A percentile compares a stretch with the other conserved stretches of the same genome.
phyloP scores from a whole-genome alignment of 2,797 vertebrate genomes.

The Trematomus bernacchii region DNA sequence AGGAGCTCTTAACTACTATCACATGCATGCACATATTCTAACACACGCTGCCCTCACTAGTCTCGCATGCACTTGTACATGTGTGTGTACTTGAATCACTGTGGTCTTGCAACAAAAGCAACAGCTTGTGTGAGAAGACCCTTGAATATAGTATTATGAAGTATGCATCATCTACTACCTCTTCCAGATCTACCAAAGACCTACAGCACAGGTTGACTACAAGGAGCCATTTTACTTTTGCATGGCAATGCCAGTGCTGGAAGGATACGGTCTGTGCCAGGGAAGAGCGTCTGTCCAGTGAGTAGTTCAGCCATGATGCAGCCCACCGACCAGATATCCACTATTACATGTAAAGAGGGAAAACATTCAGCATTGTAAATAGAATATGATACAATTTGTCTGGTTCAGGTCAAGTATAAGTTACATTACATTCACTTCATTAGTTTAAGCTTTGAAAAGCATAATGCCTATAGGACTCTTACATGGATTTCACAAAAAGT shows the following conservation, averaged over 20 bases:
- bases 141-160: background rate
- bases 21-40: slow-evolving; percentile 6
- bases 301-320: slow-evolving; percentile 99
- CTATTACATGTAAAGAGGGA: slow-evolving; percentile 75
- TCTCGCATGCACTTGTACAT: slow-evolving; percentile 15
- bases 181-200: slow-evolving; percentile 23
- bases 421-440: background rate
- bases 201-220: slow-evolving; percentile 12
- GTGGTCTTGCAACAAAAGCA: slow-evolving; percentile 8
- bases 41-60: slow-evolving; percentile 6
- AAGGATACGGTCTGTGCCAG: slow-evolving; percentile 99
- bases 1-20: slow-evolving; percentile 34
- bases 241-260: slow-evolving; percentile 30
- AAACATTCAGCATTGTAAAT: slow-evolving; percentile 21
- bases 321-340: slow-evolving; percentile 99
- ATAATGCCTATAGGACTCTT: background rate
- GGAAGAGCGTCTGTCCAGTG: slow-evolving; percentile 96
- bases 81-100: background rate
- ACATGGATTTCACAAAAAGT: background rate
- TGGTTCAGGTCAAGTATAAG: background rate
- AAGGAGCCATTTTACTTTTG: slow-evolving; percentile 3
- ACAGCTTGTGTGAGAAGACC: background rate
- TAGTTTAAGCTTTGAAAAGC: slow-evolving; percentile 3
- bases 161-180: background rate
- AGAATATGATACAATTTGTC: background rate